A percentile compares a stretch with the other conserved stretches of the same genome.
Conservation (phyloP, 64 coral and sea anemone genomes). For the Porites lutea region DNA sequence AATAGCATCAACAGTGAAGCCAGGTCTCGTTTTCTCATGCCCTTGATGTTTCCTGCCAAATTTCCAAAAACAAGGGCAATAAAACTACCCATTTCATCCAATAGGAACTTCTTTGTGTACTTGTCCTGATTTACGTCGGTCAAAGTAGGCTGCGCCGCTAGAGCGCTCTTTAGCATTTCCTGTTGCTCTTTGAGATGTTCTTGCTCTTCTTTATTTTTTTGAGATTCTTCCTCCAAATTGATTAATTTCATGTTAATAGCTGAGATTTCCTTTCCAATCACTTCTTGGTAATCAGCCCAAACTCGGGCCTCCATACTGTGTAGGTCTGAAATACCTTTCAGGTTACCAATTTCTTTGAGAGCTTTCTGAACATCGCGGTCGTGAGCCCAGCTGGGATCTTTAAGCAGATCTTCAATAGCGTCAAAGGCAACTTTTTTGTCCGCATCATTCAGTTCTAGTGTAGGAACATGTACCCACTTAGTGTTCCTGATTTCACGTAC, state of each 20-base stretch:
- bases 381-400: conserved; percentile 59
- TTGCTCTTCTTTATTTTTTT: not conserved
- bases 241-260: conserved; percentile 29
- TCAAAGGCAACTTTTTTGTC: conserved; percentile 72
- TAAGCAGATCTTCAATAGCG: conserved; percentile 65
- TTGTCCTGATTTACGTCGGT: not conserved
- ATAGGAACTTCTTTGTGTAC: not conserved
- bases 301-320: conserved; percentile 59
- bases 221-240: conserved; percentile 24
- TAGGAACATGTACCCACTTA: conserved; percentile 80
- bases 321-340: conserved; percentile 36
- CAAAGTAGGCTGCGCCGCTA: not conserved
- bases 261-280: conserved; percentile 53
- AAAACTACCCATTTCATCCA: not conserved
- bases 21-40: not conserved
- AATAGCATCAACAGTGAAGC: not conserved
- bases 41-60: not conserved
- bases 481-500: conserved; percentile 61
- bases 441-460: conserved; percentile 50
- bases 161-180: not conserved
- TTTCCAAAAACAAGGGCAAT: not conserved
- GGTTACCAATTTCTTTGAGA: conserved; percentile 43
- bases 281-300: conserved; percentile 69
- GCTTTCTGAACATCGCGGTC: conserved; percentile 66
- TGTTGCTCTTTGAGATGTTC: not conserved